Evolutionary conservation across 92 coral and sea anemone genomes (phyloP), one percentile per base, ranked within the genome.

Genomic region (Actinernus sp.): DNA sequence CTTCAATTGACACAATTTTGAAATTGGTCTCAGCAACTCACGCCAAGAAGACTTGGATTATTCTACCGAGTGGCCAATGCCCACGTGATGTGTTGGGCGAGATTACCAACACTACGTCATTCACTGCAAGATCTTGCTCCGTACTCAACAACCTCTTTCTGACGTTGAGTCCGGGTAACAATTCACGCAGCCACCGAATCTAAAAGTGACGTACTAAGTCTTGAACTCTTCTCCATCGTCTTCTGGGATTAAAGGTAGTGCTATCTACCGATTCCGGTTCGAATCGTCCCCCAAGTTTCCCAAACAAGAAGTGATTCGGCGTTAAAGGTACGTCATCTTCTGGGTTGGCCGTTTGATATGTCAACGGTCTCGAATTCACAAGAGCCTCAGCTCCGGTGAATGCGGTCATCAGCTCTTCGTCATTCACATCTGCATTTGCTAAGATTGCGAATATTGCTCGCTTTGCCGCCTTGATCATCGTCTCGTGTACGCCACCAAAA

Each of bases 11-110:
- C n/a, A n/a, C n/a, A n/a, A n/a, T n/a, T n/a, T n/a, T n/a, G n/a
- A n/a, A n/a, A n/a, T n/a, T n/a, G n/a, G n/a, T n/a, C n/a, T n/a
- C n/a, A n/a, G n/a, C n/a, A n/a, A n/a, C n/a, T n/a, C n/a, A n/a
- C n/a, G n/a, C n/a, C n/a, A n/a, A n/a, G n/a, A n/a, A n/a, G n/a
- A n/a, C n/a, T n/a, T n/a, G n/a, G n/a, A n/a, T n/a, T n/a, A 78
- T 85, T 30, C 82, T 13, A 41, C 58, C 85, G 23, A 84, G 58
- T 19, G 82, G 82, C 91, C 91, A 77, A 9, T 44, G 72, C 38
- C 80, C 84, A 45, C 73, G 14, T 31, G 76, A 83, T 16, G 65
- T 39, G 9, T 73, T 56, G 24, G 80, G 64, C 0, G 79, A 82
- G 38, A 86, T 27, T 3, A 66, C 86, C 14, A 86, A 59, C 37